Percentiles rank a stretch among this genome's conserved stretches.
phyloP scores from a whole-genome alignment of 2,113 vertebrate genomes.

The Colistium nudipinnis region DNA sequence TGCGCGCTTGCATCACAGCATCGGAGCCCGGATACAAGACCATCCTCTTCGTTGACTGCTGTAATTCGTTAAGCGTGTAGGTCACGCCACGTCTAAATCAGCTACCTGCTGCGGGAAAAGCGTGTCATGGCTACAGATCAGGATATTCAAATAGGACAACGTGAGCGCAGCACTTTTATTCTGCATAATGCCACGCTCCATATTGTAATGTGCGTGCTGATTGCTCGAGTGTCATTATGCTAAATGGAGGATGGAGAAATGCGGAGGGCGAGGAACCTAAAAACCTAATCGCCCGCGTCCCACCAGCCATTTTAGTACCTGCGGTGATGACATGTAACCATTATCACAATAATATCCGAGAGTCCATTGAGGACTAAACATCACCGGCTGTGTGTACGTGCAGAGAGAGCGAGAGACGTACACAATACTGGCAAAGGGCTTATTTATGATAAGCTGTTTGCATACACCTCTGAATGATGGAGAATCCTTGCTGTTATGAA shows the following conservation, averaged over 20 bases:
- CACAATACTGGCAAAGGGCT: constrained; percentile 25
- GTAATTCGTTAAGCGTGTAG: constrained; percentile 64
- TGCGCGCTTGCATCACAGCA: constrained; percentile 42
- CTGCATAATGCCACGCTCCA: constrained; percentile 61
- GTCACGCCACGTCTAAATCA: constrained; percentile 47
- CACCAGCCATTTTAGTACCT: constrained; percentile 55
- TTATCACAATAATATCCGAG: constrained; percentile 53
- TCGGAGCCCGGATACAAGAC: constrained; percentile 47
- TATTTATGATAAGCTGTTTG: constrained; percentile 30
- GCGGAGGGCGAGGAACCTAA: constrained; percentile 57
- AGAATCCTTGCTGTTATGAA: constrained; percentile 24
- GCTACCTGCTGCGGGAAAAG: constrained; percentile 47
- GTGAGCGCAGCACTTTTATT: constrained; percentile 67
- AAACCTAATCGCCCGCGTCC: constrained; percentile 60
- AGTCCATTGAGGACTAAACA: constrained; percentile 51
- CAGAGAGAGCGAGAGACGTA: constrained; percentile 34
- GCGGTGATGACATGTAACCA: constrained; percentile 61
- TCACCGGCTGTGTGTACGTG: constrained; percentile 41
- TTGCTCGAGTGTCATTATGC: constrained; percentile 70
- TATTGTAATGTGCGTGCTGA: constrained; percentile 62
- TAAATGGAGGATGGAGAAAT: constrained; percentile 71
- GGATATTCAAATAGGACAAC: constrained; percentile 65
- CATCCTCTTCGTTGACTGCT: constrained; percentile 64
- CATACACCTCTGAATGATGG: constrained; percentile 11
- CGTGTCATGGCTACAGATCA: constrained; percentile 50